These are phyloP conservation scores for Uropetala carovei DNA, from an alignment of 2,888 invertebrate genomes.

Conservation along the genomic window DNA sequence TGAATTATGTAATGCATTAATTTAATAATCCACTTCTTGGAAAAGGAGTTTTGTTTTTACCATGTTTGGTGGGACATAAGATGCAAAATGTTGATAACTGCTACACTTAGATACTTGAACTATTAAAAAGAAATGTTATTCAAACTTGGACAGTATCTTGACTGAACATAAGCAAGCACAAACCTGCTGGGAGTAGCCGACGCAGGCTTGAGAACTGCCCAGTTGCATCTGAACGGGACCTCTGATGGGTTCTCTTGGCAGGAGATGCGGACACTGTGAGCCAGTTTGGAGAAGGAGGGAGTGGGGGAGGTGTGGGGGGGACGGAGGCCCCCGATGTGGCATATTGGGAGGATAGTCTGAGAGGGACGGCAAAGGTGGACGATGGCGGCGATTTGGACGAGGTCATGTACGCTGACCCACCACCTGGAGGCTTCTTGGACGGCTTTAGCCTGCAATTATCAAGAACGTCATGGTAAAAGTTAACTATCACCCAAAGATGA, in stretches of 20 bases:
- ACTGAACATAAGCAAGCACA: background rate
- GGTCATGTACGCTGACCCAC: constrained; percentile 68
- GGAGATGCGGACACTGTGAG: constrained; percentile 73
- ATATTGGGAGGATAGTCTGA: constrained; percentile 46
- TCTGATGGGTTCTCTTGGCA: constrained; percentile 87
- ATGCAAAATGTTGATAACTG: no score
- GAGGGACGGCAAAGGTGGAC: constrained; percentile 73
- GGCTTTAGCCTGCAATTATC: constrained; percentile 71
- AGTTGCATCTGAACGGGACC: constrained; percentile 82
- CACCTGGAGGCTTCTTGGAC: constrained; percentile 70
- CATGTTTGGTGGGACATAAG: no score
- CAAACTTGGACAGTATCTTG: no score
- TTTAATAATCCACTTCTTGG: no score
- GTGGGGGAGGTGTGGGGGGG: constrained; percentile 70
- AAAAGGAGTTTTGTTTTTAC: no score
- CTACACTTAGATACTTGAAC: no score
- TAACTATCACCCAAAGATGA: background rate
- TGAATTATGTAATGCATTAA: no score
- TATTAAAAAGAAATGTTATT: no score
- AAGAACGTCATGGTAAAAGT: constrained; percentile 55
- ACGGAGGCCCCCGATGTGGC: background rate
- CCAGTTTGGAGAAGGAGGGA: constrained; percentile 51
- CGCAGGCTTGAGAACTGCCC: constrained; percentile 68
- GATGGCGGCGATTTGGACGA: constrained; percentile 68
- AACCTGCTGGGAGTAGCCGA: constrained; percentile 53